These are phyloP conservation scores for Holothuria glaberrima DNA, from an alignment of 35 echinoderm and acorn worm species.

Conservation along the genomic window DNA sequence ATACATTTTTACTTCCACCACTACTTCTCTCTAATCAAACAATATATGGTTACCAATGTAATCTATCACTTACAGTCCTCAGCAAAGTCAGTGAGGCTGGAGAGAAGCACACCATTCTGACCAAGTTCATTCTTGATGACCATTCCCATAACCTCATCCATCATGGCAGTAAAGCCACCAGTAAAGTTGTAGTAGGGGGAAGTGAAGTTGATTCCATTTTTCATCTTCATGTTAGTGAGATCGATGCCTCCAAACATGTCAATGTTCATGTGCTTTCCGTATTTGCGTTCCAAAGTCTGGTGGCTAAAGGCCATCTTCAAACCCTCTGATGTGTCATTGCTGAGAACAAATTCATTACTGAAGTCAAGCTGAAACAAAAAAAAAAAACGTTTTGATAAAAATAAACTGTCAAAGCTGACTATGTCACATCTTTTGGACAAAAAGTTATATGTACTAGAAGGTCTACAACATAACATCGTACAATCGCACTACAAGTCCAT, in stretches of 20 bases:
- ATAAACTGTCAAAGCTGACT: too few species aligned
- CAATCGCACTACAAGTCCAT: too few species aligned
- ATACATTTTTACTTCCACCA: neutral
- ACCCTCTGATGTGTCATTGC: constrained; percentile 20
- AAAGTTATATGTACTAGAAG: too few species aligned
- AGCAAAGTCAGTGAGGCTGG: constrained; percentile 39
- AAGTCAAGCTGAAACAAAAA: constrained; percentile 49
- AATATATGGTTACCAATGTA: too few species aligned
- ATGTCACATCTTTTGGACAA: too few species aligned
- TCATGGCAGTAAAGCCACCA: neutral
- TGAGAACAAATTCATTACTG: constrained; percentile 29
- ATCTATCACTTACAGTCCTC: constrained; percentile 62
- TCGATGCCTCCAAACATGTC: constrained; percentile 26
- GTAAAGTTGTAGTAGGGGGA: constrained; percentile 66
- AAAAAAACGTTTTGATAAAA: neutral
- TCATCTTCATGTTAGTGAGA: neutral
- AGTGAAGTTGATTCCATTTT: constrained; percentile 45
- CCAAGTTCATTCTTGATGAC: constrained; percentile 43
- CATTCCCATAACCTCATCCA: constrained; percentile 36
- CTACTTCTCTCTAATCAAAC: neutral
- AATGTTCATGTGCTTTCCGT: constrained; percentile 44
- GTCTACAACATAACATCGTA: too few species aligned
- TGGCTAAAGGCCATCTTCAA: constrained; percentile 21
- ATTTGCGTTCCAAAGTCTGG: constrained; percentile 53
- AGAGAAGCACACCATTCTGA: constrained; percentile 42